A percentile compares a stretch with the other conserved stretches of the same genome.
phyloP scores from a whole-genome alignment of 1,140 invertebrate genomes.

The Chrysomallon squamiferum region DNA sequence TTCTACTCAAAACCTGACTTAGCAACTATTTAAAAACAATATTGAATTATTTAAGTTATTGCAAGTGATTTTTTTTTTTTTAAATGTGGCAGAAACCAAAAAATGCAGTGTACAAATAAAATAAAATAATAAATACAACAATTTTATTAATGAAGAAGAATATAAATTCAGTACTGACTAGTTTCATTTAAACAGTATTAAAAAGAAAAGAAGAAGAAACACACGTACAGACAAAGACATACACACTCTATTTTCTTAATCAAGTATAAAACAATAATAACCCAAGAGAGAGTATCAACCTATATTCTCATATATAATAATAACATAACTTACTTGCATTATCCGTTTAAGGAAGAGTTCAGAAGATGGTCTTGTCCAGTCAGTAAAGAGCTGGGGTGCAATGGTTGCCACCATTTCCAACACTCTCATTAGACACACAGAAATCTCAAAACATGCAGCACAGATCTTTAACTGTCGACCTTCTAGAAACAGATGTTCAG shows the following conservation, averaged over 20 bases:
- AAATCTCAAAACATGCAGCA: conserved; percentile 81
- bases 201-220: too few species aligned
- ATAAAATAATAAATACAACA: too few species aligned
- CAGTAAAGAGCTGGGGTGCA: conserved; percentile 71
- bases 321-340: conserved; percentile 70
- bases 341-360: conserved; percentile 73
- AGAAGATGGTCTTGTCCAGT: conserved; percentile 68
- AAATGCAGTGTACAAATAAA: too few species aligned
- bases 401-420: conserved; percentile 80
- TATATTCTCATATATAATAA: too few species aligned
- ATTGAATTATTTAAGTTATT: too few species aligned
- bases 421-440: conserved; percentile 75
- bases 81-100: too few species aligned
- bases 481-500: conserved; percentile 68
- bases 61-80: too few species aligned
- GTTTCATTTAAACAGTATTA: too few species aligned
- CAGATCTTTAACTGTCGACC: conserved; percentile 82
- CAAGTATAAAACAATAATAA: too few species aligned
- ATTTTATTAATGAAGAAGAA: neutral
- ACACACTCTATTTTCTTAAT: neutral
- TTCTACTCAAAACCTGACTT: conserved; percentile 76
- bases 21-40: conserved; percentile 68
- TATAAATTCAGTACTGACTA: neutral
- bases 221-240: neutral
- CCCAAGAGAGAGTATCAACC: too few species aligned